Evolutionary conservation across 2,113 vertebrate genomes (phyloP).

Genomic region (Ophthalmolycus amberensis): DNA sequence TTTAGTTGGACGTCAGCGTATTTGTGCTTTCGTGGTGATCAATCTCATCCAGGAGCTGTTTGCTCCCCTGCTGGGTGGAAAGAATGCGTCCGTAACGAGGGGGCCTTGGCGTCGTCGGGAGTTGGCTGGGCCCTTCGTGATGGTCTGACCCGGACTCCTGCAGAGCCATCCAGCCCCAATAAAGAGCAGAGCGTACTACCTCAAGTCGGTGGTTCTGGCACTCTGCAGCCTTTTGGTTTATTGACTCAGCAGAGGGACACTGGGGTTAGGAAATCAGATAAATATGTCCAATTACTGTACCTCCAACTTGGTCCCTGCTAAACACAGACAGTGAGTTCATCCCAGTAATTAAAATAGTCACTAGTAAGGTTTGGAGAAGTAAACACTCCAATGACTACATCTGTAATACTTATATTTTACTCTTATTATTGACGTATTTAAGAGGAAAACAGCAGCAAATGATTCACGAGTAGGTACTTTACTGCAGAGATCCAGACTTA

Average conservation of each 20-base stretch:
- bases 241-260: conserved; percentile 48
- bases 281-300: conserved; percentile 41
- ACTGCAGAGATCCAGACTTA: neutral
- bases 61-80: conserved; percentile 6
- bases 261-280: conserved; percentile 39
- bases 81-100: conserved; percentile 20
- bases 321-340: neutral
- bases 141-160: conserved; percentile 40
- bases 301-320: conserved; percentile 3
- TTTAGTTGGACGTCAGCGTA: conserved; percentile 21
- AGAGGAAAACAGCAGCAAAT: neutral
- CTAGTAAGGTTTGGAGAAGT: neutral
- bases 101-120: neutral
- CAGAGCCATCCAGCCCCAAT: conserved; percentile 9
- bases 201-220: conserved; percentile 28
- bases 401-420: neutral
- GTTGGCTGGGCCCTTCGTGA: neutral
- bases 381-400: neutral
- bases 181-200: conserved; percentile 40
- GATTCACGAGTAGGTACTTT: neutral
- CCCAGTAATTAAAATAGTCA: neutral
- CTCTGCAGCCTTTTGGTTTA: conserved; percentile 40
- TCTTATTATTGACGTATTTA: neutral
- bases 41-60: neutral
- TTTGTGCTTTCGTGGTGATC: neutral